Conservation (phyloP, 2,113 vertebrate genomes). For the Semnornis frantzii region DNA sequence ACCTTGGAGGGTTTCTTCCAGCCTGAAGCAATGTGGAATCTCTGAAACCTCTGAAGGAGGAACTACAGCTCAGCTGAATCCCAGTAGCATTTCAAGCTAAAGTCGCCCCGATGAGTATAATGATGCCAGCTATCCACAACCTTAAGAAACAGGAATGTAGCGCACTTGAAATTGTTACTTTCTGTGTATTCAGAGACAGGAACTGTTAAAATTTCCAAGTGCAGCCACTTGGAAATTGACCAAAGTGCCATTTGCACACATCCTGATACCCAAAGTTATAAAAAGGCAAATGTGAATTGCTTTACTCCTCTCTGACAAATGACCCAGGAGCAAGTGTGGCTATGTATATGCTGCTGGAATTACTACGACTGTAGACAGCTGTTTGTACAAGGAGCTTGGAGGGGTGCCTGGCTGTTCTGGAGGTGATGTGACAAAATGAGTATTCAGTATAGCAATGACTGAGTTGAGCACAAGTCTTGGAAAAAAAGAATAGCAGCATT, state of each 20-base stretch:
- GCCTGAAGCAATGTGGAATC: no score
- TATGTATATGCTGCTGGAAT: background rate
- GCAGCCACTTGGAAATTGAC: background rate
- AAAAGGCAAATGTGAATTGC: background rate
- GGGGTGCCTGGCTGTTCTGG: fast-evolving
- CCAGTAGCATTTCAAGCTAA: background rate
- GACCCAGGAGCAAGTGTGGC: background rate
- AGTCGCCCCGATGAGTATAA: background rate
- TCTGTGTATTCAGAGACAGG: background rate
- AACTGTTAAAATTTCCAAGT: background rate
- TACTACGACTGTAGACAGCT: background rate
- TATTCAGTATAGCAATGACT: background rate
- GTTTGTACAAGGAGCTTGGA: background rate
- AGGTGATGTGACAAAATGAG: background rate
- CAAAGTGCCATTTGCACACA: background rate
- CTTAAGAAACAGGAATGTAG: background rate
- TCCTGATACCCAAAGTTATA: background rate
- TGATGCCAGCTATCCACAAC: background rate
- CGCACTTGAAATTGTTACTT: background rate
- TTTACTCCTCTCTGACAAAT: background rate
- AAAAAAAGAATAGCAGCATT: background rate
- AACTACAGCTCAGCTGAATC: background rate
- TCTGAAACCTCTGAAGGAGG: background rate
- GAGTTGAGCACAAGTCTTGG: background rate
- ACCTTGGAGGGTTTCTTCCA: no score